Evolutionary conservation across 2,797 vertebrate species (phyloP).

Genomic region (Etheostoma nigrum): DNA sequence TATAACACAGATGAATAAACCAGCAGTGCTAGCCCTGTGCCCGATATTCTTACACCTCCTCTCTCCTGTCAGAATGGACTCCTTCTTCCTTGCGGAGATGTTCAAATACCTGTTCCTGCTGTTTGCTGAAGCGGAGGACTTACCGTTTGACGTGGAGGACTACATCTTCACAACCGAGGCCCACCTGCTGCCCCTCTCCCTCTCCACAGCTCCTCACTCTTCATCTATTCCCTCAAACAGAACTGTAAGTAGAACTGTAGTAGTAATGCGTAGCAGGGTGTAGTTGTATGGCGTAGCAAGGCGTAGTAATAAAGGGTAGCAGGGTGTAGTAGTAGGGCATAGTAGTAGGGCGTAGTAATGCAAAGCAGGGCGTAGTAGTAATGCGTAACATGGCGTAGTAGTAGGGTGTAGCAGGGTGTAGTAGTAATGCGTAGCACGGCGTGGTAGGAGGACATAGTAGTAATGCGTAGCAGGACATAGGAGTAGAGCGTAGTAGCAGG

Average conservation of each 20-base stretch:
- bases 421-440: no score
- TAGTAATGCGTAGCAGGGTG: no score
- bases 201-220: conserved; percentile 88
- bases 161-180: conserved; percentile 99
- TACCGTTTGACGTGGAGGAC: conserved; percentile 96
- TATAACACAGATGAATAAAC: conserved; percentile 3
- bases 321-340: no score
- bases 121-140: conserved; percentile 93
- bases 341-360: no score
- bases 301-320: no score
- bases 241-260: conserved; percentile 64
- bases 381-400: no score
- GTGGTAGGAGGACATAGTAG: no score
- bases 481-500: no score
- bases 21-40: background rate
- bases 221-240: conserved; percentile 66
- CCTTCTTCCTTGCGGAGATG: conserved; percentile 99
- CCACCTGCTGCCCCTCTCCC: conserved; percentile 96
- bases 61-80: conserved; percentile 92
- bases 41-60: background rate
- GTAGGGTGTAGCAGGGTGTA: no score
- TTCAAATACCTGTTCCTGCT: conserved; percentile 98
- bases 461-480: no score
- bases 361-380: no score
- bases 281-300: no score